Percentiles rank a stretch among this genome's conserved stretches.
These are phyloP conservation scores for Mamestra brassicae DNA, from an alignment of 2,888 invertebrate genomes.

Conservation along the genomic window DNA sequence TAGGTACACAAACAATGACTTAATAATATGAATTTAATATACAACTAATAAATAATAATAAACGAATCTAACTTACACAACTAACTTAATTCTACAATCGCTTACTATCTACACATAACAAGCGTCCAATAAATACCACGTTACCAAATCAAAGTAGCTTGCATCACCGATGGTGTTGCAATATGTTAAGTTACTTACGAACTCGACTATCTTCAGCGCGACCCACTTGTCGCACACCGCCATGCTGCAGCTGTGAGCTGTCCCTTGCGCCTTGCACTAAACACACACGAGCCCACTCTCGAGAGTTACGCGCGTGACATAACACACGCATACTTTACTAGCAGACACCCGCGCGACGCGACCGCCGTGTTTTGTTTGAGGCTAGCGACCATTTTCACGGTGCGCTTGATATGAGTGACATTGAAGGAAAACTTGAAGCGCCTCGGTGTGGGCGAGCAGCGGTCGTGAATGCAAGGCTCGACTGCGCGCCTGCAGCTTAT, in stretches of 20 bases:
- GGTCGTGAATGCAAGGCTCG: constrained; percentile 57
- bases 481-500: constrained; percentile 55
- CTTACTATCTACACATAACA: constrained; percentile 37
- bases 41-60: constrained; percentile 16
- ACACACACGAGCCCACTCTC: constrained; percentile 67
- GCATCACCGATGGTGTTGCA: constrained; percentile 68
- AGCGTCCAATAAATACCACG: constrained; percentile 57
- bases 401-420: constrained; percentile 76
- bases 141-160: constrained; percentile 65
- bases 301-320: constrained; percentile 73
- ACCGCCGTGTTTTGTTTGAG: constrained; percentile 81
- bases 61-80: constrained; percentile 18
- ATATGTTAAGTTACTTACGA: constrained; percentile 82
- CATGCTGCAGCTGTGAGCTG: constrained; percentile 74
- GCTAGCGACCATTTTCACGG: constrained; percentile 74
- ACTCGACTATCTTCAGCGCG: constrained; percentile 89
- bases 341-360: constrained; percentile 81
- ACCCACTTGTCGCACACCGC: constrained; percentile 90
- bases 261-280: constrained; percentile 50
- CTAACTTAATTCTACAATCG: constrained; percentile 23
- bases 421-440: constrained; percentile 77
- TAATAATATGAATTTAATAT: constrained; percentile 9
- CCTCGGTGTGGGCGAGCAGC: constrained; percentile 63
- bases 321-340: constrained; percentile 69
- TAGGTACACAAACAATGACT: not conserved